Conservation (phyloP, 2,888 invertebrate genomes). For the Eilema sororculum region DNA sequence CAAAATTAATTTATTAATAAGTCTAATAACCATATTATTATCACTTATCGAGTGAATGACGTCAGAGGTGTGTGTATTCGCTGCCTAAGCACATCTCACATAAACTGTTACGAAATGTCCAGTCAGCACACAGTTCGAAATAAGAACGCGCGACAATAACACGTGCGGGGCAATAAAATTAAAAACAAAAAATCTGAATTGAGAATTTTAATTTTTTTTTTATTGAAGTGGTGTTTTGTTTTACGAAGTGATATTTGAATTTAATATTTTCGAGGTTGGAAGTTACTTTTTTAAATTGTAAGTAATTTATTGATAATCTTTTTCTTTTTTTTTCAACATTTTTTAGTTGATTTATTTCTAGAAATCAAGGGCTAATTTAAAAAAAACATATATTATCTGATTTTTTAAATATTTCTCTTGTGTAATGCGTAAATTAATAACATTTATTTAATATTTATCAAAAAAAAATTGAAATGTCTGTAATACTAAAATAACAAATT, state of each 20-base stretch:
- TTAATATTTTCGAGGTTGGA: background rate
- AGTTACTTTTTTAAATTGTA: conserved; percentile 12
- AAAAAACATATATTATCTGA: no score
- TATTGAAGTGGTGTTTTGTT: conserved; percentile 13
- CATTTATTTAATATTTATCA: no score
- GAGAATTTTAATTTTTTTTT: conserved; percentile 8
- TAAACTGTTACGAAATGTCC: conserved; percentile 42
- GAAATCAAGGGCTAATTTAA: no score
- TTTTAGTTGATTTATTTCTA: background rate
- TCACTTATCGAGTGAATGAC: conserved; percentile 27
- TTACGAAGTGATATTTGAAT: background rate
- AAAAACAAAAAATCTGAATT: conserved; percentile 15
- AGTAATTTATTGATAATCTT: conserved; percentile 8
- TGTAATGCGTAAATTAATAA: no score
- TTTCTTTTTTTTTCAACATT: background rate
- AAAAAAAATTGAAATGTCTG: no score
- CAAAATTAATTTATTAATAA: background rate
- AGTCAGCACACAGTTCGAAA: conserved; percentile 41
- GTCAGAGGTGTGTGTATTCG: conserved; percentile 28
- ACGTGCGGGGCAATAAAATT: conserved; percentile 18
- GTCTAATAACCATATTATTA: background rate
- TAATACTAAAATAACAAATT: no score
- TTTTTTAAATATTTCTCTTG: no score
- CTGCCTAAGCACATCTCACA: conserved; percentile 37
- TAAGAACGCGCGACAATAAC: background rate